A percentile compares a stretch with the other conserved stretches of the same genome.
Evolutionary conservation across 2,797 vertebrate species (phyloP).

Genomic region (Sebastolobus alascanus): DNA sequence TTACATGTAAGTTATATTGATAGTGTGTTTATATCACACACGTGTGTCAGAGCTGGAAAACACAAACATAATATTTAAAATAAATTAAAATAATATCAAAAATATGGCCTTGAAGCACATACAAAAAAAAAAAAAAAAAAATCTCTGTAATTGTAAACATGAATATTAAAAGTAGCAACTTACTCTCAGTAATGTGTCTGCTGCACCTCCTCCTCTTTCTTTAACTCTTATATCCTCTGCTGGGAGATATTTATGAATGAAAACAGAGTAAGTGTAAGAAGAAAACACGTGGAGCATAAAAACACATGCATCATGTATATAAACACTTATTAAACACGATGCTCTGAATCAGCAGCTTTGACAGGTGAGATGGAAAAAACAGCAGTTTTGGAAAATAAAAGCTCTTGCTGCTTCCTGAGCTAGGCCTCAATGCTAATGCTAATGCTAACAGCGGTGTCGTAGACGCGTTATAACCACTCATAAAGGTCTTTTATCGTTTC

Average conservation of each 20-base stretch:
- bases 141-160: no score
- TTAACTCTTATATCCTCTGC: not conserved
- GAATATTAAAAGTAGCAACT: slow-evolving; percentile 15
- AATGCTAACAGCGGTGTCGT: slow-evolving; percentile 58
- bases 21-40: not conserved
- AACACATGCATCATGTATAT: rapidly evolving
- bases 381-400: slow-evolving; percentile 85
- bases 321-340: not conserved
- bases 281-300: not conserved
- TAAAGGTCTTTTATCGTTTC: rapidly evolving
- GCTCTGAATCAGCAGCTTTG: slow-evolving; percentile 37
- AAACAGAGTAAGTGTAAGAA: not conserved
- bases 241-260: not conserved
- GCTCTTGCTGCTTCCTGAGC: slow-evolving; percentile 79
- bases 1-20: not conserved
- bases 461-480: slow-evolving; percentile 9
- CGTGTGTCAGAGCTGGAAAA: not conserved
- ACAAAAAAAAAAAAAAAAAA: no score
- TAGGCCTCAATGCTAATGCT: slow-evolving; percentile 62
- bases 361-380: slow-evolving; percentile 50
- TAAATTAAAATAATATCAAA: no score
- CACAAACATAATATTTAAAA: not conserved
- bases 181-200: slow-evolving; percentile 32
- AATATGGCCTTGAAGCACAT: not conserved
- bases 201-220: slow-evolving; percentile 21